Percentiles rank a stretch among this genome's conserved stretches.
Conservation (phyloP, 1,140 invertebrate genomes). For the Contarinia nasturtii region DNA sequence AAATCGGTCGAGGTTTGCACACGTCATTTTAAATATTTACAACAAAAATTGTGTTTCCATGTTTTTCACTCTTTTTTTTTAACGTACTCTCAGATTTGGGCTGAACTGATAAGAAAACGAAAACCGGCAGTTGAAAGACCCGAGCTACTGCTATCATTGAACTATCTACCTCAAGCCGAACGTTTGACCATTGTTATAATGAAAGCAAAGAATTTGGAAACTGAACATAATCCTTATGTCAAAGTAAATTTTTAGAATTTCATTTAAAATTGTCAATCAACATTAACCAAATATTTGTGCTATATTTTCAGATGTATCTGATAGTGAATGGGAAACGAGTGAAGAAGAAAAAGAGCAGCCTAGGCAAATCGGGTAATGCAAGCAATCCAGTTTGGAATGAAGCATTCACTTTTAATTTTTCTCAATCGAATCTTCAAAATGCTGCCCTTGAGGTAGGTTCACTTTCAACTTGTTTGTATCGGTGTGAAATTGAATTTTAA, state of each 20-base stretch:
- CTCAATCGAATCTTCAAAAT: constrained; percentile 41
- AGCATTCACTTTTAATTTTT: constrained; percentile 74
- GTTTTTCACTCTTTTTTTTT: background rate
- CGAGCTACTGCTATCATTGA: constrained; percentile 62
- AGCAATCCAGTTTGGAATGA: constrained; percentile 91
- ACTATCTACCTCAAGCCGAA: constrained; percentile 71
- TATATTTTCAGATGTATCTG: constrained; percentile 56
- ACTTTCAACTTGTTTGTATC: background rate
- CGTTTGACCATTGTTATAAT: constrained; percentile 63
- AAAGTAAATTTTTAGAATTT: constrained; percentile 39
- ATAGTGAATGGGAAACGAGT: constrained; percentile 64
- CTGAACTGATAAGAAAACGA: constrained; percentile 51
- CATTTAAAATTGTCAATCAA: background rate
- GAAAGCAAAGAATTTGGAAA: constrained; percentile 58
- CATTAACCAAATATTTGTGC: background rate
- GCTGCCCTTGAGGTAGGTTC: constrained; percentile 51
- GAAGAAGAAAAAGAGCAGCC: constrained; percentile 86
- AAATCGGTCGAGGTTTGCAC: constrained; percentile 41
- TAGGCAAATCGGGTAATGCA: constrained; percentile 65
- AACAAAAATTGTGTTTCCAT: background rate
- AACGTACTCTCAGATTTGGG: constrained; percentile 30
- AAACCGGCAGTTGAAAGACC: constrained; percentile 61
- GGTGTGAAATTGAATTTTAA: background rate
- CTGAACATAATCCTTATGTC: constrained; percentile 61
- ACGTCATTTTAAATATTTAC: background rate